These are phyloP conservation scores for Cololabis saira DNA, from an alignment of 2,113 vertebrate species.

Conservation along the genomic window DNA sequence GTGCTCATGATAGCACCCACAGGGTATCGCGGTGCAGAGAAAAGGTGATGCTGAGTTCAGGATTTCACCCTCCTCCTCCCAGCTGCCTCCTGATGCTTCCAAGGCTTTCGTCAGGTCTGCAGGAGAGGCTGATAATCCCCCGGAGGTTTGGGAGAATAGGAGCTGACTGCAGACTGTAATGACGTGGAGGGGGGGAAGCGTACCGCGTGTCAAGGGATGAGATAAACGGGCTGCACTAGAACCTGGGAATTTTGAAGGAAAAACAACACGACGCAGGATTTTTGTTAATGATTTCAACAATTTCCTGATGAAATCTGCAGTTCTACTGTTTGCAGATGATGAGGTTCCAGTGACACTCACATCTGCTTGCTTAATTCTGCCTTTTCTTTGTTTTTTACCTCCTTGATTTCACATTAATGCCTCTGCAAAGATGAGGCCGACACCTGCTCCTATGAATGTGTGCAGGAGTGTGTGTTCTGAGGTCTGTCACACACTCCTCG, in stretches of 20 bases:
- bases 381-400: no score
- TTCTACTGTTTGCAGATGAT: no score
- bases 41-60: constrained; percentile 60
- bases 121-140: constrained; percentile 46
- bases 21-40: constrained; percentile 43
- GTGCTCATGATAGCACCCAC: constrained; percentile 55
- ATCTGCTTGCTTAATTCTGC: no score
- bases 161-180: constrained; percentile 28
- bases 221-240: no score
- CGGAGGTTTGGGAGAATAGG: constrained; percentile 31
- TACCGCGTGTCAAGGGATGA: not conserved
- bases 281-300: no score
- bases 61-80: constrained; percentile 25
- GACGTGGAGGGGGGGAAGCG: constrained; percentile 28
- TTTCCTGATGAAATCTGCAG: no score
- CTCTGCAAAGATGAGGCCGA: no score
- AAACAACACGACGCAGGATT: not conserved
- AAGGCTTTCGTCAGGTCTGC: constrained; percentile 34
- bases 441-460: no score
- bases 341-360: no score
- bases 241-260: not conserved
- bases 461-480: no score
- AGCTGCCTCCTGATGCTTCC: constrained; percentile 29
- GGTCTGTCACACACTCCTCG: no score
- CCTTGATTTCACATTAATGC: no score